These are phyloP conservation scores for Salmo trutta DNA, from an alignment of 2,797 vertebrate genomes.

Conservation along the genomic window DNA sequence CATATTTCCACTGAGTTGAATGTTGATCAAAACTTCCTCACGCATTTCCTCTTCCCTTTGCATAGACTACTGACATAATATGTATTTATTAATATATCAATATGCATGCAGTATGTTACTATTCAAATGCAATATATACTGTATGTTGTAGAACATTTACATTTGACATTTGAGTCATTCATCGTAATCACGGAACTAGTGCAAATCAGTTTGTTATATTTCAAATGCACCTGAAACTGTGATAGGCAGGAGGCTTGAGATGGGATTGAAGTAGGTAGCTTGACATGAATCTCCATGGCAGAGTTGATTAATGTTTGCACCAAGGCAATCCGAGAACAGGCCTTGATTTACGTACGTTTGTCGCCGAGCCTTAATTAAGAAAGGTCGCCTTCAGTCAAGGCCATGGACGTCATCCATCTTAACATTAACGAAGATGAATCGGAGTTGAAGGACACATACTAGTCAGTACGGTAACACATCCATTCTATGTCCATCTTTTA, in stretches of 20 bases:
- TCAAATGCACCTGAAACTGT: too few species aligned
- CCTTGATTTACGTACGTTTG: neutral
- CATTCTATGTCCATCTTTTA: neutral
- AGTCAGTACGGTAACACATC: neutral
- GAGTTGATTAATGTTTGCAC: conserved; percentile 2
- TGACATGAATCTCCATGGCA: neutral
- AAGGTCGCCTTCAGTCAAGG: neutral
- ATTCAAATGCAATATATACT: neutral
- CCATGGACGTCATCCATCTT: neutral
- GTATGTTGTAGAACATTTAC: too few species aligned
- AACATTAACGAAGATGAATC: neutral
- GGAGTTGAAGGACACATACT: neutral
- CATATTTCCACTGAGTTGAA: neutral
- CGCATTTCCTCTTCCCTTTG: neutral
- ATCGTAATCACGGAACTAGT: neutral
- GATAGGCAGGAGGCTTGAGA: too few species aligned
- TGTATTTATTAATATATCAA: neutral
- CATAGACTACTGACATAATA: neutral
- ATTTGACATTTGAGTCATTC: too few species aligned
- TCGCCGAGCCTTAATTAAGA: conserved; percentile 9
- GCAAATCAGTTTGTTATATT: neutral
- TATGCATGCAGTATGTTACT: neutral
- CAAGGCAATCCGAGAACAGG: neutral
- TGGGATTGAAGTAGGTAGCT: neutral
- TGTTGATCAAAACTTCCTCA: neutral